A percentile compares a stretch with the other conserved stretches of the same genome.
These are phyloP conservation scores for Plestiodon gilberti DNA, from an alignment of 2,113 vertebrate genomes.

Conservation along the genomic window DNA sequence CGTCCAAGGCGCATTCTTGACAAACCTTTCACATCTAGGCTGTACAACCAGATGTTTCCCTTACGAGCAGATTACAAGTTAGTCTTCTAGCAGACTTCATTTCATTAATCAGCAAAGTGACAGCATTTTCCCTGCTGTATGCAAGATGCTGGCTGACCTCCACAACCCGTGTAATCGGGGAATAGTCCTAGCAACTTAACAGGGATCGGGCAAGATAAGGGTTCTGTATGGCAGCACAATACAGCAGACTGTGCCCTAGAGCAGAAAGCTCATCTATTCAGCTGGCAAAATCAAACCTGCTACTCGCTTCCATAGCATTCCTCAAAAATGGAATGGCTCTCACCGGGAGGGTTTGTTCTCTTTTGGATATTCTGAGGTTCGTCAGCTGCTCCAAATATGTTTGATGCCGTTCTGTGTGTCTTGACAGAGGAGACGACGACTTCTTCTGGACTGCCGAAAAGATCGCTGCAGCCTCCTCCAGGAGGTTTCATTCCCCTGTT, in stretches of 20 bases:
- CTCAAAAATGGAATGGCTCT: conserved; percentile 11
- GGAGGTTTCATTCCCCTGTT: conserved; percentile 88
- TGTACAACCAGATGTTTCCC: neutral
- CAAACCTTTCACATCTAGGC: neutral
- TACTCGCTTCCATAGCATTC: neutral
- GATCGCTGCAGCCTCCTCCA: conserved; percentile 86
- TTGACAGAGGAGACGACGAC: conserved; percentile 72
- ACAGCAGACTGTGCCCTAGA: neutral
- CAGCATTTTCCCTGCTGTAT: neutral
- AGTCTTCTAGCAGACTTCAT: neutral
- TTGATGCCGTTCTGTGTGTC: conserved; percentile 89
- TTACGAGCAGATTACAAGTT: neutral
- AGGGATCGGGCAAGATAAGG: no score
- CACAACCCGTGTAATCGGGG: neutral
- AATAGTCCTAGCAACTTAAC: neutral
- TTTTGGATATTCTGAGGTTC: conserved; percentile 81
- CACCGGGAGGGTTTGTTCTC: conserved; percentile 94
- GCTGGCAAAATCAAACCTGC: neutral
- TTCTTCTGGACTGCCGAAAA: conserved; percentile 87
- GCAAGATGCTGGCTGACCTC: neutral
- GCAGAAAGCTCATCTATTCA: no score
- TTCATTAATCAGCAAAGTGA: neutral
- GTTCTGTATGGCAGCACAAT: neutral
- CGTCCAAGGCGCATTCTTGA: neutral
- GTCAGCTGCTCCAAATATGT: conserved; percentile 85